Base-by-base conservation (phyloP, 2,797 vertebrate genomes). In the Garrulus glandarius region DNA sequence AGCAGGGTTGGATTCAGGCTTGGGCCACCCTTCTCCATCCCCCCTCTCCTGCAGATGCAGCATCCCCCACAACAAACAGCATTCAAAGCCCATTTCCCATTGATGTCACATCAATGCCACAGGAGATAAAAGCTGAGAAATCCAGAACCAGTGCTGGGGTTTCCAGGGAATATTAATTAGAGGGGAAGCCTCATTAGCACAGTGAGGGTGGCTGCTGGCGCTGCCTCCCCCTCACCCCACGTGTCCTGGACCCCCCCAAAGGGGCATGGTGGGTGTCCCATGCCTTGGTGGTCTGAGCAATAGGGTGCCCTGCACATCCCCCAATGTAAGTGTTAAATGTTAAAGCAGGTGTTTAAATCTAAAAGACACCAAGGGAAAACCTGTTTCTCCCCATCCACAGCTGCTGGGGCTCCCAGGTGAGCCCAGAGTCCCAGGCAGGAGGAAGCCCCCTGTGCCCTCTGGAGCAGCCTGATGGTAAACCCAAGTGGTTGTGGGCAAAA, bases 41-140 rank as follows among this genome's bases (percentile, higher is more conserved):
- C 50, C 49, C 49, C 23, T 49, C 63, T 74, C 68, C 46, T 1
- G 0, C 79, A 50, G 89, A 87, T 41, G 27, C 24, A 29, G 44
- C 85, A 41, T 27, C 9, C 3, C 77, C 72, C 87, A 87, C 10
- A 89, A 71, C 47, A 96, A 94, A 84, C 61, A 75, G 82, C 74
- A 75, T 95, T 94, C 92, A 93, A 94, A 95, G 90, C 75, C 41
- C 3, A 0, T 83, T 56, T 89, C 86, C 81, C 84, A 83, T 36
- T 93, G 92, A 95, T 89, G 86, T 96, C 76, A 91, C 95, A 83
- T 95, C 93, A 95, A 87, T 92, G 82, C 92, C 72, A 82, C n/a
- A 3, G 1, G 55, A 92, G 88, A 96, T 95, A 52, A 97, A 97
- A 96, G 96, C 71, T 4, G 13, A 83, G 76, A 86, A 60, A 83